Evolutionary conservation across 2,113 vertebrate species (phyloP).

Genomic region (Salvator merianae): DNA sequence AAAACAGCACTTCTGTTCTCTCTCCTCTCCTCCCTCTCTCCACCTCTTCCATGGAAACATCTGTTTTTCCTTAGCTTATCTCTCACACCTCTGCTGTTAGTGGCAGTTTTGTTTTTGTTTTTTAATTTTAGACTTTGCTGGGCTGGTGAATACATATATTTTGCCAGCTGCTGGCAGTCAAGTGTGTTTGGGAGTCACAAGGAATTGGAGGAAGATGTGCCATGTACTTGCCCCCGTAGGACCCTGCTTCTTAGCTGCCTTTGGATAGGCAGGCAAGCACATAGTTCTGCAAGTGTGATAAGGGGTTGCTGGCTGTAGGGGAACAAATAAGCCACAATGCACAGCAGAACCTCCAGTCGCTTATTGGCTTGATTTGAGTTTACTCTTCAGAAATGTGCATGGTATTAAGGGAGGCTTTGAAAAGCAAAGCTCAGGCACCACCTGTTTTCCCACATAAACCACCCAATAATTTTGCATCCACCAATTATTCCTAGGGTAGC

Average conservation of each 20-base stretch:
- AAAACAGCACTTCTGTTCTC: background rate
- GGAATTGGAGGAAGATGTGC: background rate
- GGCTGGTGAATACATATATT: background rate
- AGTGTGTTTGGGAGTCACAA: background rate
- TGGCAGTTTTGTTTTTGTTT: background rate
- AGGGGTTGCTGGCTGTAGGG: background rate
- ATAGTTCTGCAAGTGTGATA: background rate
- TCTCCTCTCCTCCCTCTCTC: too few species aligned
- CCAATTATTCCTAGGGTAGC: background rate
- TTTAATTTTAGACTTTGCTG: background rate
- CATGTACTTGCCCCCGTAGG: background rate
- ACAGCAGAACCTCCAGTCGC: too few species aligned
- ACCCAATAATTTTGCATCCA: background rate
- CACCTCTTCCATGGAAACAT: background rate
- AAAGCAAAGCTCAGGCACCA: background rate
- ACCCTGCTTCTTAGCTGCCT: background rate
- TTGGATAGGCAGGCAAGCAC: background rate
- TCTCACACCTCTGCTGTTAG: constrained; percentile 33
- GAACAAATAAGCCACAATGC: background rate
- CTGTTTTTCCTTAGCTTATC: constrained; percentile 25
- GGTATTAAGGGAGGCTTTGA: background rate
- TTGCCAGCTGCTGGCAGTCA: constrained; percentile 20
- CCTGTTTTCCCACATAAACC: too few species aligned
- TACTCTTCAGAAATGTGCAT: background rate
- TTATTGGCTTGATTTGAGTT: background rate